Base-by-base conservation (phyloP, 2,888 invertebrate species). In the Liposcelis brunnea region DNA sequence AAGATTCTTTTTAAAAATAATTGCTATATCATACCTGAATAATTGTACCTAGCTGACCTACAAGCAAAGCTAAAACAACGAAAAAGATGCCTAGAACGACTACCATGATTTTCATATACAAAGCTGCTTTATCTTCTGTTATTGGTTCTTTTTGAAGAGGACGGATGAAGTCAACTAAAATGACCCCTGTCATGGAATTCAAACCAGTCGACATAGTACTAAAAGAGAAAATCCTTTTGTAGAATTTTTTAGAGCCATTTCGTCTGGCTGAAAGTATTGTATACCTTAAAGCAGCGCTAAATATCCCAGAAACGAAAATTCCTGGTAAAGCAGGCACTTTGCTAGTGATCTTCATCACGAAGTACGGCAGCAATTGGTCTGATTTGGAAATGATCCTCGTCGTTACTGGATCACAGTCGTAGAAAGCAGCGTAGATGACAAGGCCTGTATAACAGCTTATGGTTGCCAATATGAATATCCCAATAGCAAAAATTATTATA, bases 371-470 rank as follows among this genome's bases (percentile, higher is more conserved):
- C 8, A 87, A 59, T 64, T 87, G 80, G 55, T 81, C 80, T 31
- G 75, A 70, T 59, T 80, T 80, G 40, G 63, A 65, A 43, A 80
- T 78, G 47, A 75, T 74, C 42, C 76, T 75, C n/a, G 77, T 76
- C 4, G 74, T 69, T n/a, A 90, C 66, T 0, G 91, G 91, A 64
- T 91, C 90, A 58, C 91, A 91, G 35, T 75, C 71, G 42, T 78
- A 69, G 57, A 87, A 91, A 2, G 78, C 79, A 0, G 90, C 87
- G 59, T 80, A 91, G 51, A 91, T 82, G 1, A 91, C 74, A 5
- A 91, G 67, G 0, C 91, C 91, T 44, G 84, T 82, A 56, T 83
- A 82, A 55, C 83, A 82, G 58, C 86, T 83, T 55, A 89, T 68
- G 0, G 76, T 72, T 1, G 89, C 73, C 19, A 91, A 74, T 8